Conservation (phyloP, 2,888 invertebrate species). For the Cremastinae sp. region DNA sequence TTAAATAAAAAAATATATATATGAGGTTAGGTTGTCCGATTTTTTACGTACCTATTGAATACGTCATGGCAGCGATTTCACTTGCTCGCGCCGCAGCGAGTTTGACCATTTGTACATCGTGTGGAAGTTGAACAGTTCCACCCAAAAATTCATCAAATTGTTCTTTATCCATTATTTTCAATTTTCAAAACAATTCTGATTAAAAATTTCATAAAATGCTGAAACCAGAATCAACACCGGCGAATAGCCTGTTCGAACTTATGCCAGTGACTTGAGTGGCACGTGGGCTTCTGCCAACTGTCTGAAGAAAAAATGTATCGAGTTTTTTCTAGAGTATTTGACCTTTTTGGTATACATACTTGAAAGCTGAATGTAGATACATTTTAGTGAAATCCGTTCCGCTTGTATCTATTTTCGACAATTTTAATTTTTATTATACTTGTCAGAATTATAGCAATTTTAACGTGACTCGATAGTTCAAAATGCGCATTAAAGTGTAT, state of each 20-base stretch:
- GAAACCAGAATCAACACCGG: too few relatives aligned
- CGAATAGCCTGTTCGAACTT: not conserved
- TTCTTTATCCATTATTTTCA: constrained; percentile 67
- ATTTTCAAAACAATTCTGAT: not conserved
- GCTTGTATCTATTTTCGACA: too few relatives aligned
- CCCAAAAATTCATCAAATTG: constrained; percentile 82
- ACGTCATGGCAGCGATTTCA: constrained; percentile 88
- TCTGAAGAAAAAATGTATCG: not conserved
- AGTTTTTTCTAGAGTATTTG: constrained; percentile 20
- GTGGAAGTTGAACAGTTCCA: constrained; percentile 82
- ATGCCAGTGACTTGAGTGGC: not conserved
- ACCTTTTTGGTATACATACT: too few relatives aligned
- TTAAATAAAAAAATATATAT: not conserved
- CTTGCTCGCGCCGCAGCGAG: constrained; percentile 86
- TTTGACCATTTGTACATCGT: constrained; percentile 83
- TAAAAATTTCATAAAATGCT: not conserved
- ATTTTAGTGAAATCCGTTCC: too few relatives aligned
- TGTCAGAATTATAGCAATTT: constrained; percentile 13
- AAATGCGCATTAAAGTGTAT: constrained; percentile 19
- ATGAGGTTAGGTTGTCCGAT: not conserved
- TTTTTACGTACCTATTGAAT: constrained; percentile 82
- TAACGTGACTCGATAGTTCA: not conserved
- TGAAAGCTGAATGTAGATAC: too few relatives aligned
- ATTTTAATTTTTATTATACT: constrained; percentile 4
- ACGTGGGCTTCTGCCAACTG: constrained; percentile 4